Percentiles rank a stretch among this genome's conserved stretches.
Evolutionary conservation across 2,888 invertebrate genomes (phyloP).

Genomic region (Sesia bembeciformis): DNA sequence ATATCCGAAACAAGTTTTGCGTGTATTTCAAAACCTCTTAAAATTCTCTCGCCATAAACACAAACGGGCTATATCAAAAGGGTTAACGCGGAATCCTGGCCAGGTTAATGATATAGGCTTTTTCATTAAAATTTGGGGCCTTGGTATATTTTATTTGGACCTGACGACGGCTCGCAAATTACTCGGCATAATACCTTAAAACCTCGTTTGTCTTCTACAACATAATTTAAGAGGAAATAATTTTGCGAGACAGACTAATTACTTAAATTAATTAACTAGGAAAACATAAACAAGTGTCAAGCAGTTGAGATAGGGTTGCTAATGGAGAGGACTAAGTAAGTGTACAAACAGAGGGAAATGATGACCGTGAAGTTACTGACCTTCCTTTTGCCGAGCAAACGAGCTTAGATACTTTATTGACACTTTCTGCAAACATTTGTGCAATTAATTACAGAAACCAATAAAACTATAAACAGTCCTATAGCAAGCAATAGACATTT

Average conservation of each 20-base stretch:
- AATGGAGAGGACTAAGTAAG: neutral
- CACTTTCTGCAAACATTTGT: too few relatives aligned
- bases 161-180: slow-evolving; percentile 35
- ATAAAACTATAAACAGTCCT: too few relatives aligned
- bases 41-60: neutral
- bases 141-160: slow-evolving; percentile 35
- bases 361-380: neutral
- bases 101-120: neutral
- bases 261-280: slow-evolving; percentile 45
- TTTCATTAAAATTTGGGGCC: neutral
- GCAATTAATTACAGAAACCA: too few relatives aligned
- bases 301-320: slow-evolving; percentile 19
- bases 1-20: neutral
- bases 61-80: neutral
- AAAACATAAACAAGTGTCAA: slow-evolving; percentile 41
- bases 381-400: neutral
- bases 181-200: slow-evolving; percentile 20
- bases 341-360: neutral
- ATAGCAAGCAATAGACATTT: too few relatives aligned
- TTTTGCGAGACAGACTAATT: slow-evolving; percentile 43
- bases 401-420: too few relatives aligned
- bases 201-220: slow-evolving; percentile 30
- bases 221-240: slow-evolving; percentile 48
- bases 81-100: neutral
- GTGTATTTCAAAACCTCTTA: neutral